phyloP scores from a whole-genome alignment of 30 jellyfish, hydroid and myxozoan genomes.

The Aurelia coerulea region DNA sequence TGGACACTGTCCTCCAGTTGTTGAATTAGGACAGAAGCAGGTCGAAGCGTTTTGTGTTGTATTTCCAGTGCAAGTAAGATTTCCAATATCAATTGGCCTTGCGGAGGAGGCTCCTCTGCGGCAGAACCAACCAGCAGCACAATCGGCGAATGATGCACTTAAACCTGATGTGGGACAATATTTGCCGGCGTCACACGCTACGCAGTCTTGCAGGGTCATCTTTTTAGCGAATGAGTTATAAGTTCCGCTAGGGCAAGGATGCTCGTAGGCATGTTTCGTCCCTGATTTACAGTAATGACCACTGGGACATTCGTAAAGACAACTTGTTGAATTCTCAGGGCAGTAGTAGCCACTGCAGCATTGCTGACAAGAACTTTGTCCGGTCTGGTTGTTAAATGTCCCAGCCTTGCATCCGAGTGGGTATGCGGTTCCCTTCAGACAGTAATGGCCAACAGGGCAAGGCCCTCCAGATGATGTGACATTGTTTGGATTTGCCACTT shows the following conservation, averaged over 20 bases:
- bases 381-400: constrained; percentile 82
- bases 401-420: constrained; percentile 93
- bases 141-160: constrained; percentile 63
- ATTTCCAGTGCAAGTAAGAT: constrained; percentile 60
- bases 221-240: constrained; percentile 66
- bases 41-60: constrained; percentile 61
- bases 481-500: constrained; percentile 59
- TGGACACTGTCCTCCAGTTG: constrained; percentile 95
- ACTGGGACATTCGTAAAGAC: constrained; percentile 71
- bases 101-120: constrained; percentile 91
- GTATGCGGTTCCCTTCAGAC: constrained; percentile 73
- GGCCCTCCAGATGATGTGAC: constrained; percentile 91
- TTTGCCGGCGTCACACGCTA: constrained; percentile 90
- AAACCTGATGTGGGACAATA: constrained; percentile 87
- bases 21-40: constrained; percentile 79
- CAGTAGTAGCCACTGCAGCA: constrained; percentile 92
- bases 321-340: constrained; percentile 88
- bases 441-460: constrained; percentile 81
- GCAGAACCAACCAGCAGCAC: constrained; percentile 94
- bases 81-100: constrained; percentile 82
- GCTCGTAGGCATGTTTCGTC: constrained; percentile 52
- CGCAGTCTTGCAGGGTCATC: constrained; percentile 64
- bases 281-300: constrained; percentile 86
- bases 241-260: constrained; percentile 93
- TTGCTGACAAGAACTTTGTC: constrained; percentile 77